Base-by-base conservation (phyloP, 2,113 vertebrate genomes). In the Zosterops borbonicus region DNA sequence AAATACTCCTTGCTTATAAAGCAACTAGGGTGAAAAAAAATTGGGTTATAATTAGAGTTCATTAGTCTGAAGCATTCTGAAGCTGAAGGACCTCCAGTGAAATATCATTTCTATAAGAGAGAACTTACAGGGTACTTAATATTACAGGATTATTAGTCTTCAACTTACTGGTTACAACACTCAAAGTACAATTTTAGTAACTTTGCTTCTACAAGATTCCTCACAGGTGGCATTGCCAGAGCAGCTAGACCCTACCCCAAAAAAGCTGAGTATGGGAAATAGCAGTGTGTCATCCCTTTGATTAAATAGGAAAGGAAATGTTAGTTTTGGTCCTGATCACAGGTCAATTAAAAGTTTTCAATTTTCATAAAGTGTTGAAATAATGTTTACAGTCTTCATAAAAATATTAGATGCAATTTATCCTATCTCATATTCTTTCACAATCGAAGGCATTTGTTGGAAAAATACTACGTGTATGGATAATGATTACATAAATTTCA, bases 181-280 rank as follows among this genome's bases (percentile, higher is more conserved):
- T 21, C 28, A 63, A 23, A 46, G 8, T 50, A 75, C n/a, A 70
- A 89, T 24, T 71, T 65, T 16, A 52, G 6, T 20, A 27, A 44
- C 9, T 64, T 79, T 11, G 5, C 5, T 68, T 71, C 35, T 37
- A 5, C 0, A 3, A 24, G 11, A 33, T 39, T 68, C 24, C 22
- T 56, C 27, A 18, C 1, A 9, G 10, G 18, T 5, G 3, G 18
- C 1, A 0, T 5, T 81, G 28, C 23, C 23, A 68, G 16, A 52
- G 31, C n/a, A 82, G 10, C 5, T 33, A 70, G 28, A 75, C 6
- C 10, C 20, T 29, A 58, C 14, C 27, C 11, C 23, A 59, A 78
- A 50, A 50, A 22, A 22, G 3, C 49, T 64, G 9, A 82, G 6
- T 18, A 59, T 17, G 5, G 9, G 7, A 80, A 58, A 37, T 3